Evolutionary conservation across 2,888 invertebrate genomes (phyloP), one percentile per base, ranked within the genome.

Genomic region (Camptogramma bilineatum): DNA sequence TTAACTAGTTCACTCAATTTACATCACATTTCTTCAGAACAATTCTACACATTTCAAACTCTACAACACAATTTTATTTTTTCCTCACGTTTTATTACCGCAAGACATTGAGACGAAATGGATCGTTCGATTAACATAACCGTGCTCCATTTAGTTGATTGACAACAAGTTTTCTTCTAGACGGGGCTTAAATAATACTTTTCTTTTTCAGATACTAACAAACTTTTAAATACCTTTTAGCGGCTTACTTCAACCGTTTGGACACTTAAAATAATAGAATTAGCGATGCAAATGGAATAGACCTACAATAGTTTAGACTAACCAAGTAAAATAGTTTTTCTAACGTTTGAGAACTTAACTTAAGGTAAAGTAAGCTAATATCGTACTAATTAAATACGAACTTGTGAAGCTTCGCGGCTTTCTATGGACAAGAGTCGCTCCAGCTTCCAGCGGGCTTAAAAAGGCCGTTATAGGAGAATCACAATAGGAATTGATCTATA

Each of bases 341-440:
- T 53, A 51, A 62, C 46, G 52, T 8, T 42, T 28, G 42, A 52
- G 61, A 50, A 60, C 58, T 65, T 52, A 16, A 28, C 47, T 17
- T 51, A 61, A 65, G 53, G 58, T 64, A 64, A 58, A 50, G 59
- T 61, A 60, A 67, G 61, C 44, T 63, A 28, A 28, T 57, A 56
- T 13, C 21, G 13, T 46, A 44, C 16, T 17, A 17, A 44, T 5
- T 5, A 17, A 47, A 51, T 54, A 16, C 42, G 9, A 44, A 7
- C 16, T 18, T 54, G 44, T 31, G 46, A 52, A 73, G 79, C 79
- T 81, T 81, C 51, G 72, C 75, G 75, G 82, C 82, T 82, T 82
- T 79, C 63, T 53, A 70, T 78, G 75, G 74, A 63, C 73, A 71
- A 68, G 58, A 71, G 55, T 52, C 50, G 57, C 64, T 68, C 52